phyloP scores from a whole-genome alignment of 1,140 invertebrate species.

The Mya arenaria region DNA sequence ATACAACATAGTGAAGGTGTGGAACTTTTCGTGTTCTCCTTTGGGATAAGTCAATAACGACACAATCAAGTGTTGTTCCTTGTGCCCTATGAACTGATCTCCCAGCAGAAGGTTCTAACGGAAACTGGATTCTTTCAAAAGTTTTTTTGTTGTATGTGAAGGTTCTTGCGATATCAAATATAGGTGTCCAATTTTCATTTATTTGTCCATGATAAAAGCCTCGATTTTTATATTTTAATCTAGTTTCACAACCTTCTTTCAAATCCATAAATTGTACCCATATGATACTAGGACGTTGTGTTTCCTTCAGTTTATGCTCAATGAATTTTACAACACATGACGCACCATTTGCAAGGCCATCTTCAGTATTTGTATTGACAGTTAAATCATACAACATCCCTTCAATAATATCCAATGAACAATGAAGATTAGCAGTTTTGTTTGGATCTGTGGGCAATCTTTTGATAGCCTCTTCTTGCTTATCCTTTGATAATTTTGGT shows the following conservation, averaged over 20 bases:
- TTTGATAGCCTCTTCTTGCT: background rate
- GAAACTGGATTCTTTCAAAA: conserved; percentile 29
- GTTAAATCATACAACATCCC: conserved; percentile 35
- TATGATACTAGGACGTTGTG: conserved; percentile 1
- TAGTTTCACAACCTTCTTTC: conserved; percentile 2
- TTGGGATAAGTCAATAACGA: conserved; percentile 18
- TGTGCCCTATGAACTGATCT: conserved; percentile 20
- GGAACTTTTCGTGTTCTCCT: conserved; percentile 13
- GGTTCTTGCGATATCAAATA: conserved; percentile 14
- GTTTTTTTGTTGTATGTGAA: background rate
- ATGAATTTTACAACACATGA: conserved; percentile 26
- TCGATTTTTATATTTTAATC: conserved; percentile 13
- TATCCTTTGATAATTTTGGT: conserved; percentile 22
- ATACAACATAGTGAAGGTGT: conserved; percentile 22
- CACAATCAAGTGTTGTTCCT: conserved; percentile 15
- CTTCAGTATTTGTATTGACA: conserved; percentile 15
- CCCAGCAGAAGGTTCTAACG: conserved; percentile 4
- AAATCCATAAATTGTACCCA: conserved; percentile 43
- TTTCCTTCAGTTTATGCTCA: conserved; percentile 14
- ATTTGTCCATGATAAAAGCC: conserved; percentile 14
- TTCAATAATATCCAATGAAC: conserved; percentile 30
- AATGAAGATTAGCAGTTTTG: conserved; percentile 9
- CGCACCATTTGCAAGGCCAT: conserved; percentile 31
- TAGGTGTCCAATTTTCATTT: conserved; percentile 30
- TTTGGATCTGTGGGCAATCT: conserved; percentile 1